Evolutionary conservation across 2,113 vertebrate species (phyloP).

Genomic region (Dipodomys merriami): DNA sequence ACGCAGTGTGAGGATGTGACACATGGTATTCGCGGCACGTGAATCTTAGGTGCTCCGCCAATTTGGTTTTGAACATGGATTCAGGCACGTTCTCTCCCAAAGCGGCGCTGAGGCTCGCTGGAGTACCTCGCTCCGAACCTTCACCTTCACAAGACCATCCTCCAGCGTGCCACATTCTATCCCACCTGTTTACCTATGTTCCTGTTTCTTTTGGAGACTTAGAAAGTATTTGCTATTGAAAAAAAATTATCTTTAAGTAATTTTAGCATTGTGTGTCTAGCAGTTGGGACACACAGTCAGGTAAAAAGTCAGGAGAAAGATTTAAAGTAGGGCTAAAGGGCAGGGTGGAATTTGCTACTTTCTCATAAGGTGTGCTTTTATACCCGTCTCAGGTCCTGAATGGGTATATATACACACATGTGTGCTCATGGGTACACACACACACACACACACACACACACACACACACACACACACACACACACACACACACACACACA

Average conservation of each 20-base stretch:
- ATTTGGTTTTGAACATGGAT: background rate
- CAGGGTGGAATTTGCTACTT: background rate
- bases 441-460: too few relatives aligned
- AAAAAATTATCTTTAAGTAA: background rate
- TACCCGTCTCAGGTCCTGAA: background rate
- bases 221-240: background rate
- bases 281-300: background rate
- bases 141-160: background rate
- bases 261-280: background rate
- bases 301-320: background rate
- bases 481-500: fast-evolving
- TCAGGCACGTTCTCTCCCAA: background rate
- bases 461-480: fast-evolving
- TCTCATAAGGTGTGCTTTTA: background rate
- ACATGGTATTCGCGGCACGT: fast-evolving
- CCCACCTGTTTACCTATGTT: background rate
- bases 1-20: background rate
- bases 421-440: background rate
- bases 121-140: background rate
- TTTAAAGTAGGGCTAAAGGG: background rate
- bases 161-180: background rate
- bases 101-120: background rate
- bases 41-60: fast-evolving
- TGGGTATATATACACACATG: background rate
- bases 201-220: conserved; percentile 17